These are phyloP conservation scores for Dipodomys merriami DNA, from an alignment of 2,113 vertebrate species.

Conservation along the genomic window DNA sequence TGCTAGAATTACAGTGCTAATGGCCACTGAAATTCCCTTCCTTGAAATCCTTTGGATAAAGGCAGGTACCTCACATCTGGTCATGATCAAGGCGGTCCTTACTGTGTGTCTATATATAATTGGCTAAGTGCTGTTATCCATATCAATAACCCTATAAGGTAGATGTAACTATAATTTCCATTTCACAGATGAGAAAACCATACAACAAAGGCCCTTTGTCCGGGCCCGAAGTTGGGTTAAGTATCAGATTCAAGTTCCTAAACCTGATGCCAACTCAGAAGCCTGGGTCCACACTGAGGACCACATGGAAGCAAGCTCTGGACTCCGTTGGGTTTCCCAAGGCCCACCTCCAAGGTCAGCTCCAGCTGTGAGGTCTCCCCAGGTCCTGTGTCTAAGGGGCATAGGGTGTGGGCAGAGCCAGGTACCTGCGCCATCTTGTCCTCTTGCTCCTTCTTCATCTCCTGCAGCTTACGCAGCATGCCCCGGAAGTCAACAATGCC, in stretches of 20 bases:
- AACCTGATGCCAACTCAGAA: not conserved
- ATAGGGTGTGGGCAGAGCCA: rapidly evolving
- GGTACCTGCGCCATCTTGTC: constrained; percentile 87
- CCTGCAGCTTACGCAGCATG: constrained; percentile 88
- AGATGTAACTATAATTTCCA: not conserved
- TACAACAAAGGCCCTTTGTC: not conserved
- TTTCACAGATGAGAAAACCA: not conserved
- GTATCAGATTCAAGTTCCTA: too few species aligned
- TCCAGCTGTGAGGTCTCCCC: rapidly evolving
- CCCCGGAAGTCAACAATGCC: constrained; percentile 89
- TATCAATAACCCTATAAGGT: not conserved
- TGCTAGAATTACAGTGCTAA: not conserved
- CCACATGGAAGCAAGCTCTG: rapidly evolving
- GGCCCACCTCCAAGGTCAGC: not conserved
- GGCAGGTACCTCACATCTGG: too few species aligned
- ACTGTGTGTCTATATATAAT: not conserved
- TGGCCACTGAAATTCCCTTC: too few species aligned
- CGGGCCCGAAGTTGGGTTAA: not conserved
- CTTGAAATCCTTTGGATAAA: too few species aligned
- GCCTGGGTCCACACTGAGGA: not conserved
- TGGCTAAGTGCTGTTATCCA: too few species aligned
- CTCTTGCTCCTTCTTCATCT: constrained; percentile 84
- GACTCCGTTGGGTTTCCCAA: not conserved
- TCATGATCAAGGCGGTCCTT: not conserved
- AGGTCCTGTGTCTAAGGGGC: rapidly evolving